Base-by-base conservation (phyloP, 2,888 invertebrate species). In the Agrochola litura region DNA sequence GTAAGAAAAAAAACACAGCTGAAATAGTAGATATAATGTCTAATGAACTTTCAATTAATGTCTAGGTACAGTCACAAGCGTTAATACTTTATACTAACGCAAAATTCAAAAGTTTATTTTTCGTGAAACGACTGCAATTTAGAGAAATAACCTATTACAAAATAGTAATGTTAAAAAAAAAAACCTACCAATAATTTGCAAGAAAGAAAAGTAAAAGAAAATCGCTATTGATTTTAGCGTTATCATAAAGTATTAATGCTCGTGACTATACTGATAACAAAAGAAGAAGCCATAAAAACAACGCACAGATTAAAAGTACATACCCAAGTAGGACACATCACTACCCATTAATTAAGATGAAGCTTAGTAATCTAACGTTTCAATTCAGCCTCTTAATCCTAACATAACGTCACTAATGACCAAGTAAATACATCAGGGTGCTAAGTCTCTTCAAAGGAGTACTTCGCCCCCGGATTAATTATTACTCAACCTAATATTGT, bases 401-500 rank as follows among this genome's bases (percentile, higher is more conserved):
- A 73, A 78, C 64, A 75, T 73, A 73, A 68, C 67, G 71, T 73
- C 63, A 69, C 80, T 83, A 83, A 86, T 86, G 84, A 72, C 67
- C 68, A 70, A 86, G 77, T 67, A 75, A 71, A 73, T 76, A 77
- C 49, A 68, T 66, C 68, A 67, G 73, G 73, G 73, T 76, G 75
- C 67, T 43, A 66, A 75, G 63, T 73, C 76, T 71, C 73, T 61
- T 86, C 82, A 83, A 81, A 87, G 77, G 73, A 76, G 66, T 81
- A 65, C 71, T 63, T 76, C 67, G 67, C 63, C 65, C 69, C 19
- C 46, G 67, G 74, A 87, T 85, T 87, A 87, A 79, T 87, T 77
- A 78, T 79, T 79, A 81, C 74, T 81, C 61, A 69, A 65, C 70
- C 56, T 77, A 73, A 84, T 81, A 84, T 82, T 84, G 78, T 83